Conservation (phyloP, 2,113 vertebrate species). For the Hassar affinis region DNA sequence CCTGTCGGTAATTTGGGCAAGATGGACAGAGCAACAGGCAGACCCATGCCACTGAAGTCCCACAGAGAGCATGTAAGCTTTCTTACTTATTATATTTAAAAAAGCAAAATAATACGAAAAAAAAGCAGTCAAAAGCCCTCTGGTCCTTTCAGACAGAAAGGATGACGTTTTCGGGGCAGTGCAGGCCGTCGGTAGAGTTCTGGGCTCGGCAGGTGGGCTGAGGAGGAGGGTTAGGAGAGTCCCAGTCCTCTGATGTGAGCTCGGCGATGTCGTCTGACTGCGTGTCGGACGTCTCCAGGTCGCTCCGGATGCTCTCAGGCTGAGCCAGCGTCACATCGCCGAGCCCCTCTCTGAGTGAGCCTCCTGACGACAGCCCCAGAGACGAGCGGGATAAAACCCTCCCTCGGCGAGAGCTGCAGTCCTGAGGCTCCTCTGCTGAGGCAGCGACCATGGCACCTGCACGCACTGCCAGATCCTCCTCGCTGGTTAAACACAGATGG, state of each 20-base stretch:
- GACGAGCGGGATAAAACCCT: conserved; percentile 64
- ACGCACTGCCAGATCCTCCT: conserved; percentile 87
- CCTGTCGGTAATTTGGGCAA: conserved; percentile 63
- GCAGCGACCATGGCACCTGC: conserved; percentile 57
- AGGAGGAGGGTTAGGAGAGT: conserved; percentile 77
- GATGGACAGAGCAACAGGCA: conserved; percentile 52
- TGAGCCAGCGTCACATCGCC: conserved; percentile 93
- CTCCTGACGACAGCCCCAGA: conserved; percentile 66
- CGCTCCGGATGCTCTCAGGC: conserved; percentile 96
- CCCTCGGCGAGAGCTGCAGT: conserved; percentile 75
- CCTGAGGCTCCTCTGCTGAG: conserved; percentile 74
- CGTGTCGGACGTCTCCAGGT: conserved; percentile 96
- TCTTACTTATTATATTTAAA: conserved; percentile 36
- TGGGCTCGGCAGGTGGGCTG: conserved; percentile 65
- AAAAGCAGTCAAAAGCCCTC: conserved; percentile 55
- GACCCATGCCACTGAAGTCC: conserved; percentile 21
- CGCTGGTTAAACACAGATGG: conserved; percentile 91
- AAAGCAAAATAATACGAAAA: conserved; percentile 27
- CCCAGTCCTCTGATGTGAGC: conserved; percentile 92
- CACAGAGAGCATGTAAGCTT: conserved; percentile 8
- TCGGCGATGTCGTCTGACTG: conserved; percentile 96
- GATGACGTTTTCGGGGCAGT: conserved; percentile 73
- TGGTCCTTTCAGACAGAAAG: conserved; percentile 71
- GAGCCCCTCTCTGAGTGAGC: conserved; percentile 75
- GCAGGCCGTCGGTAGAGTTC: conserved; percentile 71